Base-by-base conservation (phyloP, 2,113 vertebrate species). In the Carlito syrichta region DNA sequence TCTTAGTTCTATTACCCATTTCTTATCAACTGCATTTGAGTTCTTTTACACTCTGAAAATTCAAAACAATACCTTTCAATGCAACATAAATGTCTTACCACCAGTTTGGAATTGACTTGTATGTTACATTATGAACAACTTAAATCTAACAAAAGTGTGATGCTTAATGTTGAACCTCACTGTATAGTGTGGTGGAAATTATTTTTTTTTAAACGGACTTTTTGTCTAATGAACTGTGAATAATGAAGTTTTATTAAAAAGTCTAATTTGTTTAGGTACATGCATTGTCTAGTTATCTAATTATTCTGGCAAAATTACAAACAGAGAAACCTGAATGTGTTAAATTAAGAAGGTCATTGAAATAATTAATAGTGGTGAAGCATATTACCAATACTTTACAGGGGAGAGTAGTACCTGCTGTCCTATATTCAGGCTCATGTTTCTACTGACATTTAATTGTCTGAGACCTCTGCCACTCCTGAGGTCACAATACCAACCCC, bases 341-440 rank as follows among this genome's bases (percentile, higher is more conserved):
- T 98, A 98, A 98, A 98, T 98, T 98, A 98, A 96, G 94, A 98
- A 98, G 97, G 98, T 98, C 98, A 98, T 97, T 97, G 94, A 98
- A 98, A 97, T 98, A 98, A 99, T 98, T 98, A 98, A 98, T 98
- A 98, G 93, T 98, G 96, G 85, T 98, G 98, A 98, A 98, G 98
- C 98, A 98, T 98, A 98, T 98, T 98, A 98, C 98, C 98, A 98
- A 98, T 98, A 97, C 95, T 97, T 98, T 98, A 95, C 23, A 89
- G 68, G 92, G 96, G 95, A 98, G 58, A 83, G 76, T 95, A 96
- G 43, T 96, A 98, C 97, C 97, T 98, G 52, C 83, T 97, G 95
- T 69, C 86, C 73, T 92, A 95, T 88, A 89, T 97, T 93, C 54
- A 0, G 8, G 14, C 40, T 91, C 97, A 96, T 96, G 94, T 87